These are phyloP conservation scores for Nilaparvata lugens DNA, from an alignment of 1,140 invertebrate species.

Conservation along the genomic window DNA sequence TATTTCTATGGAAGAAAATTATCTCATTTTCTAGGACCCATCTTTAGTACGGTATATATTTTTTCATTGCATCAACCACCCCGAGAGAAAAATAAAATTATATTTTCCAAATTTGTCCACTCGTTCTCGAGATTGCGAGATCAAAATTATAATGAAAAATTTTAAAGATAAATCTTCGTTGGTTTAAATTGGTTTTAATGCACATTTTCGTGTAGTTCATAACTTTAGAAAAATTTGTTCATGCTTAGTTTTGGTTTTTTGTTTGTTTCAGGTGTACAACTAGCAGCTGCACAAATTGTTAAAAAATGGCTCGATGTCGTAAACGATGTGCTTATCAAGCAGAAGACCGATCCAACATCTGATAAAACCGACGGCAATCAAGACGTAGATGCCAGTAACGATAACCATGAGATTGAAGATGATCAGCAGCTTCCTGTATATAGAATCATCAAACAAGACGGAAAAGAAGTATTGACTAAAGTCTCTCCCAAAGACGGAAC, in stretches of 20 bases:
- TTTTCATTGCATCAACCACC: no score
- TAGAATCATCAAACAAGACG: slow-evolving; percentile 63
- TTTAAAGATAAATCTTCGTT: no score
- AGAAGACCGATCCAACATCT: background rate
- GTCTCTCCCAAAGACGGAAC: slow-evolving; percentile 34
- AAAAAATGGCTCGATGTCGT: slow-evolving; percentile 84
- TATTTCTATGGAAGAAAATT: no score
- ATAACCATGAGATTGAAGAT: slow-evolving; percentile 15
- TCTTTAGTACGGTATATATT: no score
- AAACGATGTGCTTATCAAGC: slow-evolving; percentile 46
- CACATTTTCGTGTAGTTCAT: no score
- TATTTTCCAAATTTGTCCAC: no score
- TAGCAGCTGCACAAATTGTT: slow-evolving; percentile 69
- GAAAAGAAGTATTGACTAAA: slow-evolving; percentile 59
- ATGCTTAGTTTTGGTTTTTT: slow-evolving; percentile 16
- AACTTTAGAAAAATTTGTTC: background rate
- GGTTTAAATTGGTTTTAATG: no score
- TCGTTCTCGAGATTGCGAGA: no score
- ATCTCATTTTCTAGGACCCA: no score
- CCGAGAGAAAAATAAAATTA: no score
- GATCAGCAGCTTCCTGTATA: slow-evolving; percentile 36
- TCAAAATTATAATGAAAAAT: no score
- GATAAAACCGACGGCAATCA: background rate
- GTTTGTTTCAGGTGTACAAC: slow-evolving; percentile 52
- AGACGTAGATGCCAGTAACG: slow-evolving; percentile 3